These are phyloP conservation scores for Chaetodon auriga DNA, from an alignment of 2,113 vertebrate species.

Conservation along the genomic window DNA sequence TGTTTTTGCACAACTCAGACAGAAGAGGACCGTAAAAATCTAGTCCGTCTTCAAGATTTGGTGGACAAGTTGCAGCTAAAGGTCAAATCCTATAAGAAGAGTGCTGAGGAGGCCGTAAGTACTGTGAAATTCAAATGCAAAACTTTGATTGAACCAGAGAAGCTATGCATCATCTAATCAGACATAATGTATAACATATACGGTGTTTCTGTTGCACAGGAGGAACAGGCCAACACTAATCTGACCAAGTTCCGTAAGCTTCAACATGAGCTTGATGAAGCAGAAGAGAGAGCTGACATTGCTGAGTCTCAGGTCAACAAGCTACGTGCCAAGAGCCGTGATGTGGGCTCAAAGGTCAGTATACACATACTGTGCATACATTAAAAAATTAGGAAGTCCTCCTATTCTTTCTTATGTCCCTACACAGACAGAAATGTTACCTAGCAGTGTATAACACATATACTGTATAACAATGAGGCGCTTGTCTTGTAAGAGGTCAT, in stretches of 20 bases:
- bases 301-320: constrained; percentile 88
- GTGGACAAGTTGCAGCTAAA: constrained; percentile 93
- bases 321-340: constrained; percentile 84
- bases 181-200: background rate
- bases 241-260: constrained; percentile 85
- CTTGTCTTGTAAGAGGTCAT: background rate
- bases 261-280: constrained; percentile 87
- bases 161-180: background rate
- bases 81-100: constrained; percentile 92
- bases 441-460: too few relatives aligned
- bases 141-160: background rate
- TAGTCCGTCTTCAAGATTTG: constrained; percentile 88
- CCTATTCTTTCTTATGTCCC: background rate
- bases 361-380: background rate
- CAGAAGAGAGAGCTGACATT: constrained; percentile 85
- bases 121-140: background rate
- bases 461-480: background rate
- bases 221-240: constrained; percentile 85
- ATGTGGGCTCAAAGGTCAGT: constrained; percentile 83
- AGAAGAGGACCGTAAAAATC: constrained; percentile 90
- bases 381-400: background rate
- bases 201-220: constrained; percentile 66
- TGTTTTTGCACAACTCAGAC: constrained; percentile 77
- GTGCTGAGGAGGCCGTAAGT: constrained; percentile 89
- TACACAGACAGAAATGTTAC: background rate